Evolutionary conservation across 2,888 invertebrate genomes (phyloP), one percentile per base, ranked within the genome.

Genomic region (Cheilosia vernalis): DNA sequence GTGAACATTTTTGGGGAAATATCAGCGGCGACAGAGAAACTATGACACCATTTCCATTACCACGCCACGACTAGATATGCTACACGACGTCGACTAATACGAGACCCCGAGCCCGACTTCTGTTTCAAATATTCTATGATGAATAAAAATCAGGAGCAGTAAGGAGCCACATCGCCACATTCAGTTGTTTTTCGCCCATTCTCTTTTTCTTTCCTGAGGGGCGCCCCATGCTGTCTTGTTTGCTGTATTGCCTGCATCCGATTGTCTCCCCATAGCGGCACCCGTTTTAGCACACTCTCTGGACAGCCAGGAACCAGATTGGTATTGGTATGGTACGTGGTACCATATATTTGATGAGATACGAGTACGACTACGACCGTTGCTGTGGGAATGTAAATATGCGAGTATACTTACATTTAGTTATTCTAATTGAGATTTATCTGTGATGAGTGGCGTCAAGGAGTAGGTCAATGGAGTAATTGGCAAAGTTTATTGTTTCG

Each of bases 1-100:
- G 80, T 66, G 70, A 49, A 66, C 17, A 70, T 84, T 70, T 84
- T 80, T 67, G 84, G 80, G 80, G 56, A 80, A 84, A 64, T 70
- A 80, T 79, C 79, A 83, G 61, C 64, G 55, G 63, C 79, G 84
- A 85, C 84, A 85, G 74, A 85, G 76, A 80, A 85, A 85, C 80
- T 74, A 80, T 84, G 84, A 84, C 84, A 84, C 84, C 84, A 84
- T 84, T 80, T 76, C 84, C 84, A 84, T 84, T 80, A 55, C 79
- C 79, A 64, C 61, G 44, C 78, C 78, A 79, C 33, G 40, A 33
- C 55, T 24, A 27, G 27, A 27, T 27, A n/a, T 10, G 19, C 9
- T 58, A 56, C 56, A 44, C 56, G 66, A 74, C 79, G 44, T 60
- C 70, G 80, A 56, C 74, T 53, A 47, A 40, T 27, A 33, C 37